Base-by-base conservation (phyloP, 1,140 invertebrate species). In the Bombus pyrosoma region DNA sequence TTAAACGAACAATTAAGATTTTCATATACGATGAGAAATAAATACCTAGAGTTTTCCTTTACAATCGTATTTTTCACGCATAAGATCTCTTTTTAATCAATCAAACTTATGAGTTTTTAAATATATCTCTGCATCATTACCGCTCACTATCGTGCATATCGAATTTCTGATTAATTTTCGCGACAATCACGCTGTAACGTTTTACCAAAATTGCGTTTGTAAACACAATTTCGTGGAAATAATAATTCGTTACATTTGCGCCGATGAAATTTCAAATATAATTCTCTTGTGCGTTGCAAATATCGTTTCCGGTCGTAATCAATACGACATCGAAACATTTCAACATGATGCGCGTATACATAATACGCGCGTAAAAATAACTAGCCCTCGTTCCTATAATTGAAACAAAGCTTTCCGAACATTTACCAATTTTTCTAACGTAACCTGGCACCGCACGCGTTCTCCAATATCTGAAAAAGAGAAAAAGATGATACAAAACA, bases 171-270 rank as follows among this genome's bases (percentile, higher is more conserved):
- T 39, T 39, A 71, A 69, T 81, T 53, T 71, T 6, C 53, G 66
- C 43, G 43, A 39, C 78, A 53, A 57, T 81, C 43, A 15, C 25
- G 4, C 25, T 28, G 41, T 43, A 71, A 39, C 28, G n/a, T 53
- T 81, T 57, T 34, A 5, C 10, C 66, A 39, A 81, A 81, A 81
- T 81, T 39, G 43, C 62, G 43, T 47, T 57, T 71, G 66, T 71
- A 81, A 81, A 81, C 34, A 28, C 32, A 71, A 71, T 71, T 71
- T 69, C 28, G 25, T 28, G 1, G 34, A 32, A 39, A 53, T 71
- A 43, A 78, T 78, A 81, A 53, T 71, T 81, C 66, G 69, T 71
- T 81, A 57, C 66, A 71, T 81, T 81, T 81, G 47, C 34, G 12
- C 22, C 39, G 25, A 12, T 25, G 32, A 80, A 37, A 68, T 80